Conservation (phyloP, 2,888 invertebrate species). For the Mellilla xanthometata region DNA sequence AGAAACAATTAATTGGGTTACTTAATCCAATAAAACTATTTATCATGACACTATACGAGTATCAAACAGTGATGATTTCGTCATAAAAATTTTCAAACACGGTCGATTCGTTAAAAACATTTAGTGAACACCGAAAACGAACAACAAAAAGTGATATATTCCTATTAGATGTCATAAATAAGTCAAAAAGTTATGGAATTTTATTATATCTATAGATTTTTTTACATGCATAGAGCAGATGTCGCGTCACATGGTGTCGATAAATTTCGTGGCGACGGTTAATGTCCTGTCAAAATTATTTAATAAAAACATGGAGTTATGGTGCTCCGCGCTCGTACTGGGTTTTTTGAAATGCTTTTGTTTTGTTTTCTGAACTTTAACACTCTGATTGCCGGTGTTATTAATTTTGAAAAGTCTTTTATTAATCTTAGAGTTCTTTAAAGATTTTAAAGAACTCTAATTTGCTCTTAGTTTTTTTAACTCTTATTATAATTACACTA, state of each 20-base stretch:
- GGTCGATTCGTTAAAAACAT: slow-evolving; percentile 27
- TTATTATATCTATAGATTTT: slow-evolving; percentile 27
- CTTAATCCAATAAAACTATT: no score
- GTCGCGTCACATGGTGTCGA: slow-evolving; percentile 52
- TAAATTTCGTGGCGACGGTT: slow-evolving; percentile 44
- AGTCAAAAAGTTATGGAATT: slow-evolving; percentile 46
- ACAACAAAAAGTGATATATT: slow-evolving; percentile 37
- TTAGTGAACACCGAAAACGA: slow-evolving; percentile 35
- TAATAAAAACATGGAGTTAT: slow-evolving; percentile 38
- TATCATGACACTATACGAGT: no score
- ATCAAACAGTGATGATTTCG: slow-evolving; percentile 2
- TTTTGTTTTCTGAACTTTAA: slow-evolving; percentile 1
- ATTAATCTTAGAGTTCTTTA: no score
- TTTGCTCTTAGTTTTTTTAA: no score
- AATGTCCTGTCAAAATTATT: slow-evolving; percentile 44
- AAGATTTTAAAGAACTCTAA: no score
- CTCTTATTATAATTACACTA: no score
- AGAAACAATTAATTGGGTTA: no score
- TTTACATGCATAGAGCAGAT: slow-evolving; percentile 41
- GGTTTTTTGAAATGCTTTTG: slow-evolving; percentile 8
- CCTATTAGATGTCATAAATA: slow-evolving; percentile 42
- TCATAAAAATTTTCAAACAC: slow-evolving; percentile 1
- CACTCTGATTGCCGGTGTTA: no score
- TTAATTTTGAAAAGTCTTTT: no score
- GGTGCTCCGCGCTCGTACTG: slow-evolving; percentile 24